A percentile compares a stretch with the other conserved stretches of the same genome.
These are phyloP conservation scores for Cygnus buccinator DNA, from an alignment of 2,113 vertebrate genomes.

Conservation along the genomic window DNA sequence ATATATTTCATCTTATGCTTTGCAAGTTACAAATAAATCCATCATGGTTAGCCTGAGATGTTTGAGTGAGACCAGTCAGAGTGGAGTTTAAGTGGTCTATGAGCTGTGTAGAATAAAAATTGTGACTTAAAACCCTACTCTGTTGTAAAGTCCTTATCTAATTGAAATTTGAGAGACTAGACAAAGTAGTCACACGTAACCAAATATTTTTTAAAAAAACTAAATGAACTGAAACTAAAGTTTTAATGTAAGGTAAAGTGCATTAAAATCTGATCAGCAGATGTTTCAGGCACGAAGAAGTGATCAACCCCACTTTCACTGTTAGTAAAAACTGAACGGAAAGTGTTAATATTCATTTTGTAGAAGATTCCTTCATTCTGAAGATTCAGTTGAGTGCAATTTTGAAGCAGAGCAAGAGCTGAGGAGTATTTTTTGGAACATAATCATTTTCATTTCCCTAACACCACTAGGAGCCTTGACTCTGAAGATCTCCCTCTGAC, in stretches of 20 bases:
- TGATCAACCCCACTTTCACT: neutral
- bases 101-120: neutral
- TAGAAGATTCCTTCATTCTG: neutral
- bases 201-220: neutral
- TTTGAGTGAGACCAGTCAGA: neutral
- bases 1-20: neutral
- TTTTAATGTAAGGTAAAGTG: neutral
- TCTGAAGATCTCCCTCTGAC: accelerated
- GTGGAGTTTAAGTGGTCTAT: neutral
- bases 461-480: neutral
- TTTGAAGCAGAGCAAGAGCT: neutral
- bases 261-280: neutral
- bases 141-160: neutral
- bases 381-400: neutral
- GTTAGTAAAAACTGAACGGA: neutral
- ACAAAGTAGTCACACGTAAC: neutral
- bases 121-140: neutral
- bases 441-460: neutral
- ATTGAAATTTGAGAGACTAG: neutral
- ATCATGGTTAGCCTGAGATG: neutral
- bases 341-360: neutral
- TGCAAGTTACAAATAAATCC: neutral
- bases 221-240: neutral
- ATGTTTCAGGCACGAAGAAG: neutral
- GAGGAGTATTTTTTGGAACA: neutral